A percentile compares a stretch with the other conserved stretches of the same genome.
Conservation (phyloP, 2,113 vertebrate species). For the Sterrhoptilus dennistouni region DNA sequence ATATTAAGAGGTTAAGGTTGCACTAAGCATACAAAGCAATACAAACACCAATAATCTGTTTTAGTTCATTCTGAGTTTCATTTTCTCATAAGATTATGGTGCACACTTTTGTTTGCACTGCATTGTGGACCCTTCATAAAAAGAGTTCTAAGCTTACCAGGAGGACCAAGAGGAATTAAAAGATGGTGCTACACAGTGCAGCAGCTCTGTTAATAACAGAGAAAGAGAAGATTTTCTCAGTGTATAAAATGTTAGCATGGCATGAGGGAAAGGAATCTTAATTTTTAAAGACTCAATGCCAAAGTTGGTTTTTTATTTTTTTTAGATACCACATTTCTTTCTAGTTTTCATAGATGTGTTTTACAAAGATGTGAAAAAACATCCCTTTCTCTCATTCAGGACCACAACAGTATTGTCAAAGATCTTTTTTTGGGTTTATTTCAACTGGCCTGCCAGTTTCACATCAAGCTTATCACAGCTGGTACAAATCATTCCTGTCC, state of each 20-base stretch:
- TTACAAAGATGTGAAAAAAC: not conserved
- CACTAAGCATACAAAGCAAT: not conserved
- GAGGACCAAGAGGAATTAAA: not conserved
- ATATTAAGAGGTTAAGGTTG: not conserved
- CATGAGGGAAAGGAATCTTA: not conserved
- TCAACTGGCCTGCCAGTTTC: constrained; percentile 23
- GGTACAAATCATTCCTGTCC: constrained; percentile 53
- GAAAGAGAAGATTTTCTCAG: not conserved
- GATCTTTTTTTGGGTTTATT: constrained; percentile 12
- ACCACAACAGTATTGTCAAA: not conserved
- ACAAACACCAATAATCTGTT: not conserved
- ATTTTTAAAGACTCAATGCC: not conserved
- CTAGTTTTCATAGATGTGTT: not conserved
- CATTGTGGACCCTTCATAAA: not conserved
- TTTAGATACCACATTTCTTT: not conserved
- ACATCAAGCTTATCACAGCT: constrained; percentile 47
- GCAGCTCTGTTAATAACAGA: not conserved
- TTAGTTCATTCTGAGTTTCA: not conserved
- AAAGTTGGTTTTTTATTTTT: not conserved
- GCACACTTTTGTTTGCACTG: not conserved
- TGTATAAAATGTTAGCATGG: not conserved
- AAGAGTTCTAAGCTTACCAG: not conserved
- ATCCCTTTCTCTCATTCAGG: constrained; percentile 10
- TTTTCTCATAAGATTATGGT: not conserved
- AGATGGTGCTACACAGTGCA: not conserved